phyloP scores from a whole-genome alignment of 2,797 vertebrate species.

The Eupleurogrammus muticus region DNA sequence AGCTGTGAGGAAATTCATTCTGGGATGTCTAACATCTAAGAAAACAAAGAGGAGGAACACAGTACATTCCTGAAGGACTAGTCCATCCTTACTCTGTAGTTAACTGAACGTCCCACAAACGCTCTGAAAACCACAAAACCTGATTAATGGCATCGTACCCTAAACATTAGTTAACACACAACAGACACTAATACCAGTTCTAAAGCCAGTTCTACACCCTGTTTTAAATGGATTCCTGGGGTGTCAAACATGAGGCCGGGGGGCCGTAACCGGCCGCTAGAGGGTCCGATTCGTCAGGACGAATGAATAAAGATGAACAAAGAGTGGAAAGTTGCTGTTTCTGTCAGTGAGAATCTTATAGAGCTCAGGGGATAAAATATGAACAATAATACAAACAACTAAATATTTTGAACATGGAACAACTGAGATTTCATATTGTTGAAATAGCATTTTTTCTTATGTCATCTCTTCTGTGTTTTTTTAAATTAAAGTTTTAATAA shows the following conservation, averaged over 20 bases:
- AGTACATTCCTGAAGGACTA: slow-evolving; percentile 47
- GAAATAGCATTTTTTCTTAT: no score
- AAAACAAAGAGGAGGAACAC: slow-evolving; percentile 45
- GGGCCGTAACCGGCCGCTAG: no score
- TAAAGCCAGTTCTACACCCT: slow-evolving; percentile 7
- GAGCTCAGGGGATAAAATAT: no score
- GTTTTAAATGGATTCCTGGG: slow-evolving; percentile 27
- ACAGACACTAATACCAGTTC: slow-evolving; percentile 15
- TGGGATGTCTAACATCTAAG: slow-evolving; percentile 19
- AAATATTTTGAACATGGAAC: no score
- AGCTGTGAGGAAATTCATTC: slow-evolving; percentile 34
- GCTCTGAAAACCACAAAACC: slow-evolving; percentile 41
- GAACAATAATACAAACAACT: no score
- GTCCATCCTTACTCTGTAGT: slow-evolving; percentile 41
- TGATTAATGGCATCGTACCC: slow-evolving; percentile 51
- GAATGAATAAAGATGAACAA: no score
- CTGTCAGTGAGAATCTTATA: no score
- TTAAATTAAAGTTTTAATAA: no score
- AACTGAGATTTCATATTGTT: no score
- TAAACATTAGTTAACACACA: slow-evolving; percentile 33
- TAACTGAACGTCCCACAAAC: slow-evolving; percentile 47
- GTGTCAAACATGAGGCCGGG: neutral
- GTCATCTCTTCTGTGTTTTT: no score
- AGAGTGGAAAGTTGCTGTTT: no score
- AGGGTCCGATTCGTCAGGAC: no score